phyloP scores from a whole-genome alignment of 2,113 vertebrate species.

The Rhinichthys klamathensis region DNA sequence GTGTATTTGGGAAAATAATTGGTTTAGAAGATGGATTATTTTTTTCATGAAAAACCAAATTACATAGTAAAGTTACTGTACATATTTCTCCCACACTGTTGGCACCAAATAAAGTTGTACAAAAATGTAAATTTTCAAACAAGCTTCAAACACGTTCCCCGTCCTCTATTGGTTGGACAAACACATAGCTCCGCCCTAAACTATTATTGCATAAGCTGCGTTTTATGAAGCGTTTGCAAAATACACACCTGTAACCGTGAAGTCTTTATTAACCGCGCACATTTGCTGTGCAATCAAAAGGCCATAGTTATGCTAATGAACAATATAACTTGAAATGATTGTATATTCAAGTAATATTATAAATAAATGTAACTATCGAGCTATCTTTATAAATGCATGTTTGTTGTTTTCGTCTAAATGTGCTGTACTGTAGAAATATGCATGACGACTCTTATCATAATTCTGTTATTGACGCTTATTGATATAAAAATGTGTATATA shows the following conservation, averaged over 20 bases:
- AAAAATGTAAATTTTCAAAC: not conserved
- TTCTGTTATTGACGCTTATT: not conserved
- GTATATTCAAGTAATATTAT: not conserved
- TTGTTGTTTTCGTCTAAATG: not conserved
- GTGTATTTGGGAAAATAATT: too few species aligned
- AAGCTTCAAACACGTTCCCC: not conserved
- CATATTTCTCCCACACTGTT: too few species aligned
- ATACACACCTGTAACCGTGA: not conserved
- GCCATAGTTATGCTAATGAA: not conserved
- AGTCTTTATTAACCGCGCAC: not conserved
- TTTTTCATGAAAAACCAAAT: not conserved
- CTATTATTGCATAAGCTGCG: not conserved
- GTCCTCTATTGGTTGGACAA: not conserved
- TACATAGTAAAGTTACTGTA: not conserved
- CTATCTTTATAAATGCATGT: not conserved
- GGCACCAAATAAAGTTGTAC: too few species aligned
- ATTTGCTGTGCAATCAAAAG: not conserved
- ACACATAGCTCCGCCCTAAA: not conserved
- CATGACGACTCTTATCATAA: not conserved
- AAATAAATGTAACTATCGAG: not conserved
- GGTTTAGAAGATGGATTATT: too few species aligned
- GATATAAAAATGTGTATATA: not conserved
- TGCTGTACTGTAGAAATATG: not conserved
- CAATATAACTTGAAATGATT: not conserved
- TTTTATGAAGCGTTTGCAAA: not conserved